Evolutionary conservation across 1,140 invertebrate genomes (phyloP), one percentile per base, ranked within the genome.

Genomic region (Drosophila tristis): DNA sequence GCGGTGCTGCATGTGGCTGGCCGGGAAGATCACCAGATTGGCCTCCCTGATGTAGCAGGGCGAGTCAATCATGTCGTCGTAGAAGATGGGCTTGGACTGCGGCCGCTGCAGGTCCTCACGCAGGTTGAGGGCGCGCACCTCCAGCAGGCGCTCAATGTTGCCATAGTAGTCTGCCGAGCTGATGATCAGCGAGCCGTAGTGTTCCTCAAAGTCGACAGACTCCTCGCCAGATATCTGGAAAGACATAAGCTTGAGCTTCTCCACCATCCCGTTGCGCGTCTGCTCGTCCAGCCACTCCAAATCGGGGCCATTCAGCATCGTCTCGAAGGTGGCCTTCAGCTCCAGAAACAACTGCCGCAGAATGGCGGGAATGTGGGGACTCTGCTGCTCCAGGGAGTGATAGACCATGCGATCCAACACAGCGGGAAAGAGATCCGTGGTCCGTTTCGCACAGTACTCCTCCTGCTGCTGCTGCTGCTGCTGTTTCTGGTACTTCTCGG

Each of bases 31-130:
- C 74, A 98, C 98, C 85, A 98, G 96, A 93, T 99, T 99, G 86
- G 97, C 97, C 2, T 98, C 98, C 1, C 98, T 97, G 1, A 97
- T 97, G 92, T 99, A 99, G 96, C 99, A 98, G 23, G 96, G 95
- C 93, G 95, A 97, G 76, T 95, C 95, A 2, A 96, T 97, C 90
- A 96, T 96, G 87, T 98, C 97, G 0, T 98, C 96, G 1, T 95
- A 95, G 86, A 97, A 94, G 68, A 96, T 95, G 0, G 8, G 58
- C 35, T 26, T 43, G 98, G 93, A 87, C 96, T 97, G 73, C 96
- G 98, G 92, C 90, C 97, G 97, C 74, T 96, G 96, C 64, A 93
- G 94, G 4, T 98, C 92, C 51, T 94, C 95, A 0, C 94, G 94
- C 35, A 95, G 65, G 60, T 94, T 94, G 87, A 95, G 97, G 57